phyloP scores from a whole-genome alignment of 2,113 vertebrate genomes.

The Misgurnus mizolepis region DNA sequence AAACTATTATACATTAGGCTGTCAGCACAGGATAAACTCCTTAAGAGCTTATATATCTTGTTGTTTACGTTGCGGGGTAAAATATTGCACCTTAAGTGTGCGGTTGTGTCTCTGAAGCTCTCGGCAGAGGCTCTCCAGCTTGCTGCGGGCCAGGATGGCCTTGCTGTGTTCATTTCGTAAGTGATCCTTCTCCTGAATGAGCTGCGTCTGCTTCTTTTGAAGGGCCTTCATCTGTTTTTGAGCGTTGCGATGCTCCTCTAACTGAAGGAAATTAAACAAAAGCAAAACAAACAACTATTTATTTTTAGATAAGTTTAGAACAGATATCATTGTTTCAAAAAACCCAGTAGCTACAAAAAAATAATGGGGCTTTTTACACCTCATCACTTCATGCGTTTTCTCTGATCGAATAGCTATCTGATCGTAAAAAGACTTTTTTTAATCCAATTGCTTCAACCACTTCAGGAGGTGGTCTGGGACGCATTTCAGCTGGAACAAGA shows the following conservation, averaged over 20 bases:
- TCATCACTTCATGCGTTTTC: too few relatives aligned
- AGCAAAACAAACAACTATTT: not conserved
- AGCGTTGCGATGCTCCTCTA: constrained; percentile 92
- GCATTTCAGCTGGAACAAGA: too few relatives aligned
- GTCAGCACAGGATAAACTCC: too few relatives aligned
- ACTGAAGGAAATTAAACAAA: constrained; percentile 64
- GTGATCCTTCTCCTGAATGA: constrained; percentile 95
- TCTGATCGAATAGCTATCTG: too few relatives aligned
- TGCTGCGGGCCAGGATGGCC: constrained; percentile 94
- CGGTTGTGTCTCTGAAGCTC: constrained; percentile 98
- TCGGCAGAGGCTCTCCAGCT: constrained; percentile 93
- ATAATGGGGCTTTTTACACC: too few relatives aligned
- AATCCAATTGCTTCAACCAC: too few relatives aligned
- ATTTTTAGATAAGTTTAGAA: not conserved
- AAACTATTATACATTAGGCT: too few relatives aligned
- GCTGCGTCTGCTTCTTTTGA: constrained; percentile 95
- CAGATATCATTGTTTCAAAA: too few relatives aligned
- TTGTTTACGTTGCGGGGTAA: not conserved
- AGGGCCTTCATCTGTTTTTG: constrained; percentile 94
- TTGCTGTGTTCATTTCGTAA: constrained; percentile 95
- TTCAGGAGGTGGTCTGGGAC: too few relatives aligned
- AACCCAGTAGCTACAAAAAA: too few relatives aligned
- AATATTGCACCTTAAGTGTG: constrained; percentile 86
- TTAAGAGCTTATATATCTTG: not conserved
- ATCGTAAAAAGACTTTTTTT: too few relatives aligned